phyloP scores from a whole-genome alignment of 2,797 vertebrate genomes.

The Diceros bicornis region DNA sequence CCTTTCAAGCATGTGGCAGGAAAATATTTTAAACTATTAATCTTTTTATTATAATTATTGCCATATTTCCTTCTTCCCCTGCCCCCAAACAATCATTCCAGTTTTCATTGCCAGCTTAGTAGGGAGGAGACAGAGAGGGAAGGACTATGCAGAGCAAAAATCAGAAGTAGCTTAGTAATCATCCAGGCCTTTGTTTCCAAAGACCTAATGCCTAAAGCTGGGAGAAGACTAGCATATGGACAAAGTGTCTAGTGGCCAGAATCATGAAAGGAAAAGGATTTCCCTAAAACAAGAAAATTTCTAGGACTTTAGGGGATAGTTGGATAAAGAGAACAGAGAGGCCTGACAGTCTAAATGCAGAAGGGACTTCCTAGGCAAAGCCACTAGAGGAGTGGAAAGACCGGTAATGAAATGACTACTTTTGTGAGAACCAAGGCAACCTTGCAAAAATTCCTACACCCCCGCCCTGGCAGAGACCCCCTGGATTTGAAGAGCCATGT shows the following conservation, averaged over 20 bases:
- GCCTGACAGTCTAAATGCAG: background rate
- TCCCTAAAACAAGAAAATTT: background rate
- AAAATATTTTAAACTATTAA: background rate
- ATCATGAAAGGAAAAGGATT: conserved; percentile 16
- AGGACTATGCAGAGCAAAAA: background rate
- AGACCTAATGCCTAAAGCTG: conserved; percentile 19
- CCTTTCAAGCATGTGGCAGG: background rate
- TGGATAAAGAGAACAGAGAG: background rate
- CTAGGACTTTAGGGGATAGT: background rate
- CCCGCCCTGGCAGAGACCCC: background rate
- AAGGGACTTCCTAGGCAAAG: background rate
- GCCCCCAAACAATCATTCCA: background rate
- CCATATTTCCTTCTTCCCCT: background rate
- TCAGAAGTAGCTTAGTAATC: background rate
- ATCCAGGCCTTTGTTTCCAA: background rate
- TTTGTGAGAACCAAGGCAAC: background rate
- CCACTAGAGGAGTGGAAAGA: background rate
- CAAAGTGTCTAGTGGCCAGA: background rate
- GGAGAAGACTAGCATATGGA: background rate
- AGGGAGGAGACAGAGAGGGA: background rate
- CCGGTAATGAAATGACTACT: background rate
- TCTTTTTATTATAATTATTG: background rate
- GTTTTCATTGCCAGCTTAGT: background rate
- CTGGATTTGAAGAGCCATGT: background rate
- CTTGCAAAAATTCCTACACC: background rate